Conservation (phyloP, 2,888 invertebrate species). For the Lycaena phlaeas region DNA sequence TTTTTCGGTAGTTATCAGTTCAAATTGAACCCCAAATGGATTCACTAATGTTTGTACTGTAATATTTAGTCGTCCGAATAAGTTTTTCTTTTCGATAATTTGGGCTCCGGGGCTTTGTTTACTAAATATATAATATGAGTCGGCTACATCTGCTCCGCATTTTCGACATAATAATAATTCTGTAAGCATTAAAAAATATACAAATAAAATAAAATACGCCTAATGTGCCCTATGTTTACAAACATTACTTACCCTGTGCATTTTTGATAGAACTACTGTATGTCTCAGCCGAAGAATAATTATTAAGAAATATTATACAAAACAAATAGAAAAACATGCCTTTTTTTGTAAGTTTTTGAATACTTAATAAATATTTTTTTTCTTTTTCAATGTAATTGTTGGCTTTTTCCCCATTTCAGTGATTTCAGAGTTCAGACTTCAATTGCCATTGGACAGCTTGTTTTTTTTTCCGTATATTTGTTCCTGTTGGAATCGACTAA, state of each 20-base stretch:
- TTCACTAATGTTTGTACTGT: conserved; percentile 71
- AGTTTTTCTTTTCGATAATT: conserved; percentile 55
- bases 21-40: conserved; percentile 68
- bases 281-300: conserved; percentile 28
- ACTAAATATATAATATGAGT: conserved; percentile 64
- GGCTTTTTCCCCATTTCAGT: too few relatives aligned
- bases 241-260: conserved; percentile 20
- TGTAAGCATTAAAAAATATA: conserved; percentile 29
- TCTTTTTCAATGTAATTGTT: too few relatives aligned
- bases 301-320: conserved; percentile 29
- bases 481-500: too few relatives aligned
- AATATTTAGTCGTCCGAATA: conserved; percentile 68
- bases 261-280: conserved; percentile 15
- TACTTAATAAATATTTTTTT: too few relatives aligned
- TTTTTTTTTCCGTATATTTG: too few relatives aligned
- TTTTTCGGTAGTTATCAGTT: conserved; percentile 64
- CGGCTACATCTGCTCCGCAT: conserved; percentile 73
- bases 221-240: neutral
- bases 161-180: conserved; percentile 72
- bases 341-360: conserved; percentile 11
- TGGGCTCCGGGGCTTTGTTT: conserved; percentile 64
- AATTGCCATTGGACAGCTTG: too few relatives aligned
- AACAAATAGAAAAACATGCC: conserved; percentile 42
- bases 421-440: too few relatives aligned
- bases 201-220: neutral